Conservation (phyloP, 2,888 invertebrate genomes). For the Meteorus colon region DNA sequence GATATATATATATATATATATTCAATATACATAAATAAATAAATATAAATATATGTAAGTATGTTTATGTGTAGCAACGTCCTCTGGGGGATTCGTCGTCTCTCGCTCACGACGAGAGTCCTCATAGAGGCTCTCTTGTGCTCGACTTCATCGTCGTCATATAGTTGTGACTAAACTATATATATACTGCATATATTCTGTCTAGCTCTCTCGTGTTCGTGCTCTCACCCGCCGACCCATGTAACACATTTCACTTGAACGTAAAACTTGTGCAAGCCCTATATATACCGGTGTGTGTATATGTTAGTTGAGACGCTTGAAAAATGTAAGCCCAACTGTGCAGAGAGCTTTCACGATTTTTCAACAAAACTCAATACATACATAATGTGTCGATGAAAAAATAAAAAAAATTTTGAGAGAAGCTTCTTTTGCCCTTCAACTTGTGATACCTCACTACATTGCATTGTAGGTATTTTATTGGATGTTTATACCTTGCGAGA, state of each 20-base stretch:
- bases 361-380: constrained; percentile 17
- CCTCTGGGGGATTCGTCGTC: not conserved
- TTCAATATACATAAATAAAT: not conserved
- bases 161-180: not conserved
- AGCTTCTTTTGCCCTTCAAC: constrained; percentile 40
- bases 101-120: not conserved
- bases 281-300: not conserved
- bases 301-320: constrained; percentile 7
- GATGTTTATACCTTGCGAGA: constrained; percentile 60
- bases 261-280: constrained; percentile 7
- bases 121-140: not conserved
- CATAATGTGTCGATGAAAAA: constrained; percentile 41
- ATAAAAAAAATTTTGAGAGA: constrained; percentile 47
- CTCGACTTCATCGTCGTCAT: not conserved
- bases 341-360: constrained; percentile 19
- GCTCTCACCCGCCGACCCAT: not conserved
- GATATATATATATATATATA: not conserved
- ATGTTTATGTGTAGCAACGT: not conserved
- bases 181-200: not conserved
- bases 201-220: not conserved
- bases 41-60: not conserved
- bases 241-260: not conserved
- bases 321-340: constrained; percentile 17
- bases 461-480: constrained; percentile 64
- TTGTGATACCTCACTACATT: constrained; percentile 47